Conservation (phyloP, 2,113 vertebrate genomes). For the Delphinus delphis region DNA sequence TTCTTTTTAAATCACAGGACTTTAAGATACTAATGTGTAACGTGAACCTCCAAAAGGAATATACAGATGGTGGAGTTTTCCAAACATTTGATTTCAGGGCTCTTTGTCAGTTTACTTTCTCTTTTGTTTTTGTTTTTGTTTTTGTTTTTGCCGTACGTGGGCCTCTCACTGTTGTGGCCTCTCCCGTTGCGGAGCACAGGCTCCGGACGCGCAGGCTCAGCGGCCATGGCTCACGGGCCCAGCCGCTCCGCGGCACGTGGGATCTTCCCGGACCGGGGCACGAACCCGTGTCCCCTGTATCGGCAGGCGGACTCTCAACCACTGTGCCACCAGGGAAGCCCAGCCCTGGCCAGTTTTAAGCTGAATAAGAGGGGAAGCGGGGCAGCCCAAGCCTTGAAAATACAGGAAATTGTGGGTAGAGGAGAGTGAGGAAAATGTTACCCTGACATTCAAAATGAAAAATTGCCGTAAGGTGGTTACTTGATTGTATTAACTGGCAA, state of each 20-base stretch:
- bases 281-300: no score
- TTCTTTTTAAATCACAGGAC: not conserved
- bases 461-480: not conserved
- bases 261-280: no score
- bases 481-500: constrained; percentile 57
- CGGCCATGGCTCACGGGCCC: no score
- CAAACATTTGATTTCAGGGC: not conserved
- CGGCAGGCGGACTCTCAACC: no score
- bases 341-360: not conserved
- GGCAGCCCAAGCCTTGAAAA: not conserved
- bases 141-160: no score
- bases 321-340: no score
- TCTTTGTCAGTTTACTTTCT: not conserved
- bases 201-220: no score
- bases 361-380: not conserved
- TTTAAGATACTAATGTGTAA: not conserved
- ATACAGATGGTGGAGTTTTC: not conserved
- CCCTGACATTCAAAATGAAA: constrained; percentile 44
- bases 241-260: no score
- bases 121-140: not conserved
- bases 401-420: not conserved
- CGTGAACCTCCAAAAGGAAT: not conserved
- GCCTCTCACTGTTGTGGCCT: no score
- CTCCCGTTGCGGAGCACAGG: no score
- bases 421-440: not conserved